A percentile compares a stretch with the other conserved stretches of the same genome.
Evolutionary conservation across 1,140 invertebrate species (phyloP).

Genomic region (Drosophila guanche): DNA sequence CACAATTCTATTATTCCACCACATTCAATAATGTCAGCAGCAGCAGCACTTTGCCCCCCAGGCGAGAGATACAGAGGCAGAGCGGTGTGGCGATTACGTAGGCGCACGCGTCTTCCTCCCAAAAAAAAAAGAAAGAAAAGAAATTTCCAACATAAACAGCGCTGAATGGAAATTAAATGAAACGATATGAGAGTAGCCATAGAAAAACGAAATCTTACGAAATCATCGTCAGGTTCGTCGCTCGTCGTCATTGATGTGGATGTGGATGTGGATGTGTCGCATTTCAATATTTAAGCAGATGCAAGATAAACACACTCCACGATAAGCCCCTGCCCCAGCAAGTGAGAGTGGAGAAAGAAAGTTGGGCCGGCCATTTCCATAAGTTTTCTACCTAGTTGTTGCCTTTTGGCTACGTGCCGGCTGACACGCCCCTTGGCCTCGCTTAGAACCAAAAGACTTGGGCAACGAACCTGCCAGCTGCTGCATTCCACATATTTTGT

Average conservation of each 20-base stretch:
- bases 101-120: constrained; percentile 39
- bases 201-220: no score
- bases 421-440: constrained; percentile 41
- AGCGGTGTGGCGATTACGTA: constrained; percentile 53
- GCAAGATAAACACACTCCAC: constrained; percentile 67
- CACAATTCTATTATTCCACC: constrained; percentile 22
- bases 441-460: constrained; percentile 75
- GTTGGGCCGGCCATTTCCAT: constrained; percentile 35
- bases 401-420: constrained; percentile 29
- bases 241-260: background rate
- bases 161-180: constrained; percentile 32
- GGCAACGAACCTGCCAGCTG: constrained; percentile 64
- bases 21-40: constrained; percentile 36
- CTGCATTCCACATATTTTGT: constrained; percentile 47
- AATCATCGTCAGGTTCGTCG: constrained; percentile 20
- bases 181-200: constrained; percentile 3
- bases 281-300: constrained; percentile 61
- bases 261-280: constrained; percentile 18
- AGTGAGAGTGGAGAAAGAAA: constrained; percentile 74
- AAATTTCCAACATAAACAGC: constrained; percentile 37
- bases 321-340: constrained; percentile 29
- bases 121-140: background rate
- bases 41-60: constrained; percentile 25
- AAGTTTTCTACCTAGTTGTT: constrained; percentile 10
- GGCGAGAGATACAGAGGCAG: no score